phyloP scores from a whole-genome alignment of 2,888 invertebrate species.

The Drosophila emarginata region DNA sequence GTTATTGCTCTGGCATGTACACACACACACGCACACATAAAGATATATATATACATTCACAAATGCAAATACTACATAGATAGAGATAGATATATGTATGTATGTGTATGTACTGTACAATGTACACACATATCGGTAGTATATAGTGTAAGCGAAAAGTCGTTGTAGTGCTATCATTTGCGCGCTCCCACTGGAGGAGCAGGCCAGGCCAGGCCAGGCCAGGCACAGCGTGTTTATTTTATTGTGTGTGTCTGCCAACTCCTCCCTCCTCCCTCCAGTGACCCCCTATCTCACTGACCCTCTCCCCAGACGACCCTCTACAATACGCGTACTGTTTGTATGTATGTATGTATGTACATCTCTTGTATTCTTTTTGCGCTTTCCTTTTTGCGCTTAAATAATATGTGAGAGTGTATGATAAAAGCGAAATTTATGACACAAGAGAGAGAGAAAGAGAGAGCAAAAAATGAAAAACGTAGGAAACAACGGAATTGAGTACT shows the following conservation, averaged over 20 bases:
- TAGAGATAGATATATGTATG: slow-evolving; percentile 10
- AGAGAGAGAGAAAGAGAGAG: slow-evolving; percentile 37
- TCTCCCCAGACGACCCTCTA: neutral
- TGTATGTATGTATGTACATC: slow-evolving; percentile 39
- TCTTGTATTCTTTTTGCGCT: slow-evolving; percentile 28
- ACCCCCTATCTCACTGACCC: neutral
- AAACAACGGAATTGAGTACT: slow-evolving; percentile 2
- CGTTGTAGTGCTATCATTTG: slow-evolving; percentile 53
- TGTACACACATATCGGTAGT: slow-evolving; percentile 15
- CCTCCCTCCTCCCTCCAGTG: neutral
- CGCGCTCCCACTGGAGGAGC: slow-evolving; percentile 57
- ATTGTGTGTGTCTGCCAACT: slow-evolving; percentile 15
- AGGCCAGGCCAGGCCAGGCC: neutral
- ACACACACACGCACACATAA: slow-evolving; percentile 38
- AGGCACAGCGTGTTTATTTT: slow-evolving; percentile 60
- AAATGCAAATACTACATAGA: slow-evolving; percentile 30
- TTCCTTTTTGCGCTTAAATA: slow-evolving; percentile 55
- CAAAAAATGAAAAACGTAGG: neutral
- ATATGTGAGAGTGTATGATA: slow-evolving; percentile 64
- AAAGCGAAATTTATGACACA: slow-evolving; percentile 74
- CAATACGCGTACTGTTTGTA: slow-evolving; percentile 35
- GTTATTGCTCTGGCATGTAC: slow-evolving; percentile 70
- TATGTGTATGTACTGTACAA: neutral
- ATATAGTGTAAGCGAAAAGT: slow-evolving; percentile 12
- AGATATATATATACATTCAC: slow-evolving; percentile 40